Evolutionary conservation across 2,797 vertebrate genomes (phyloP).

Genomic region (Bovichtus variegatus): DNA sequence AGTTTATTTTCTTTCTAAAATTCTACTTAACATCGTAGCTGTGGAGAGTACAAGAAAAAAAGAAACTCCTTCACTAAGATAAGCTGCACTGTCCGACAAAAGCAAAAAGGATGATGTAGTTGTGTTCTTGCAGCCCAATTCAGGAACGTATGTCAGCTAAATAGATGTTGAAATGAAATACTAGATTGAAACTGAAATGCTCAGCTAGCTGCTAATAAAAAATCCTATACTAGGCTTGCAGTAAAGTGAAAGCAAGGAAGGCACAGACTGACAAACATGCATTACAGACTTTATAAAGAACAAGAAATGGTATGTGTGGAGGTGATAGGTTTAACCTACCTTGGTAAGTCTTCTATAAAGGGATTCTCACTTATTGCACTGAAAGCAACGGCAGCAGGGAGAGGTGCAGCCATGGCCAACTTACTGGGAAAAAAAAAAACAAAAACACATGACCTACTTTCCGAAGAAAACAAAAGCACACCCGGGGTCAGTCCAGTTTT

Average conservation of each 20-base stretch:
- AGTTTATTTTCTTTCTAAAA: neutral
- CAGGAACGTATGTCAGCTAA: neutral
- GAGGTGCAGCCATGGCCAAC: constrained; percentile 3
- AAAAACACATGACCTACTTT: neutral
- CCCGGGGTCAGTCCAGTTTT: neutral
- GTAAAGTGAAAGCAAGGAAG: neutral
- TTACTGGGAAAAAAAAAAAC: neutral
- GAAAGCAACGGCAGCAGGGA: neutral
- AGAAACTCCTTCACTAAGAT: neutral
- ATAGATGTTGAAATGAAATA: neutral
- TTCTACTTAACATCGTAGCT: neutral
- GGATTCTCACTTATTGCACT: neutral
- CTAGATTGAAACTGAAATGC: neutral
- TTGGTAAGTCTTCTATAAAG: neutral
- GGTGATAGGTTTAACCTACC: constrained; percentile 30
- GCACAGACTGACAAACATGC: neutral
- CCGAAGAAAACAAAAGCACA: neutral
- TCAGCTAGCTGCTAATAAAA: neutral
- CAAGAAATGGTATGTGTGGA: neutral
- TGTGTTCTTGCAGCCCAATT: neutral
- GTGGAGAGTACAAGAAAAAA: neutral
- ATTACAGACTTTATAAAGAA: neutral
- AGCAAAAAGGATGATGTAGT: neutral
- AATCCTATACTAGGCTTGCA: neutral
- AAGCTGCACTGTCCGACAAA: neutral